Evolutionary conservation across 2,797 vertebrate genomes (phyloP).

Genomic region (Graptemys geographica): DNA sequence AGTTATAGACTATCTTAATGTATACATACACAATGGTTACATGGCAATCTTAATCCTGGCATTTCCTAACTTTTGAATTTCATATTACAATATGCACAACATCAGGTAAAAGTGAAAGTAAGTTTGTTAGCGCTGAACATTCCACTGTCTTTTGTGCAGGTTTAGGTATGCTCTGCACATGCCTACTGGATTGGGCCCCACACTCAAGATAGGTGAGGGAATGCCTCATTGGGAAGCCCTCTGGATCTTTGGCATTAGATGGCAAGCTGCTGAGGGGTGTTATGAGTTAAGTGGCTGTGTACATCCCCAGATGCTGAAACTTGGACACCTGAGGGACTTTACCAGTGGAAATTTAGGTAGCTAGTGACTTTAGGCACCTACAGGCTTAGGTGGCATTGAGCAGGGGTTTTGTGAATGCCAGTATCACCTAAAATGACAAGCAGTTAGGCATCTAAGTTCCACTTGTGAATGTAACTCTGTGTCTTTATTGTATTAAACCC

Average conservation of each 20-base stretch:
- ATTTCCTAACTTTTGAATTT: neutral
- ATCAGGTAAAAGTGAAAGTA: neutral
- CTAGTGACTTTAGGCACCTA: neutral
- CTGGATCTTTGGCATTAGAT: neutral
- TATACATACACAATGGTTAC: neutral
- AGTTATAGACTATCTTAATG: neutral
- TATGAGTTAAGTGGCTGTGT: neutral
- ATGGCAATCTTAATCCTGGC: neutral
- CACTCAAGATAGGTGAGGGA: neutral
- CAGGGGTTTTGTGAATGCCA: neutral
- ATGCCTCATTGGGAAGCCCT: neutral
- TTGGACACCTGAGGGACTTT: neutral
- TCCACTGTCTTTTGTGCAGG: neutral
- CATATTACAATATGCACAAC: neutral
- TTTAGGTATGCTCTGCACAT: neutral
- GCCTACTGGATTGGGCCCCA: neutral
- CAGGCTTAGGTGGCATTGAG: neutral
- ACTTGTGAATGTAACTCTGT: neutral
- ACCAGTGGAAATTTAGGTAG: neutral
- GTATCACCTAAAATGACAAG: neutral
- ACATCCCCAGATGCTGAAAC: neutral
- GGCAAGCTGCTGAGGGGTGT: neutral
- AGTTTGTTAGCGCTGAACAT: neutral
- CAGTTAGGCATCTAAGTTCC: neutral
- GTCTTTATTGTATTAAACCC: neutral